phyloP scores from a whole-genome alignment of 2,888 invertebrate species.

The Spilosoma lubricipeda region DNA sequence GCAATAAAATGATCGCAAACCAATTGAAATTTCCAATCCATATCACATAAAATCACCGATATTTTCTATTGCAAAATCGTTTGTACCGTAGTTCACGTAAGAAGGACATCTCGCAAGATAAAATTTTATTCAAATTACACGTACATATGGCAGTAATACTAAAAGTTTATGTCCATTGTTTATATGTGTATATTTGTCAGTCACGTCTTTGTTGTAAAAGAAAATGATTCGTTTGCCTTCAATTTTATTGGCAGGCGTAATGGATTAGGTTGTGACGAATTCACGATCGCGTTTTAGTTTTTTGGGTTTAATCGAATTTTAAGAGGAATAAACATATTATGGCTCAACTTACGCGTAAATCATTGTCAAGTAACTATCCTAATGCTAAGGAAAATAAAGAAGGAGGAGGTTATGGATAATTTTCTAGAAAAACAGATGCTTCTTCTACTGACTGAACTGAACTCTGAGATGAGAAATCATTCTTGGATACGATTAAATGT shows the following conservation, averaged over 20 bases:
- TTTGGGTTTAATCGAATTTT: background rate
- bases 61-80: constrained; percentile 1
- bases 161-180: constrained; percentile 41
- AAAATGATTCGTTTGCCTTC: constrained; percentile 20
- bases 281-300: background rate
- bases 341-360: background rate
- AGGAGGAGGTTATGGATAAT: background rate
- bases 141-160: constrained; percentile 29
- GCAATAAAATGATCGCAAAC: constrained; percentile 1
- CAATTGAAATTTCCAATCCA: constrained; percentile 8
- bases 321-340: background rate
- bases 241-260: constrained; percentile 15
- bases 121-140: constrained; percentile 52
- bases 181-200: constrained; percentile 15
- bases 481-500: too few species aligned
- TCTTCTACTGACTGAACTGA: background rate
- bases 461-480: too few species aligned
- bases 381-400: too few species aligned
- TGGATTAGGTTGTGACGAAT: constrained; percentile 10
- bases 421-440: background rate
- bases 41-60: background rate
- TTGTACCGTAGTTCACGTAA: background rate
- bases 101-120: constrained; percentile 24
- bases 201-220: constrained; percentile 30
- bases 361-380: background rate